Evolutionary conservation across 2,888 invertebrate species (phyloP).

Genomic region (Globia sparganii): DNA sequence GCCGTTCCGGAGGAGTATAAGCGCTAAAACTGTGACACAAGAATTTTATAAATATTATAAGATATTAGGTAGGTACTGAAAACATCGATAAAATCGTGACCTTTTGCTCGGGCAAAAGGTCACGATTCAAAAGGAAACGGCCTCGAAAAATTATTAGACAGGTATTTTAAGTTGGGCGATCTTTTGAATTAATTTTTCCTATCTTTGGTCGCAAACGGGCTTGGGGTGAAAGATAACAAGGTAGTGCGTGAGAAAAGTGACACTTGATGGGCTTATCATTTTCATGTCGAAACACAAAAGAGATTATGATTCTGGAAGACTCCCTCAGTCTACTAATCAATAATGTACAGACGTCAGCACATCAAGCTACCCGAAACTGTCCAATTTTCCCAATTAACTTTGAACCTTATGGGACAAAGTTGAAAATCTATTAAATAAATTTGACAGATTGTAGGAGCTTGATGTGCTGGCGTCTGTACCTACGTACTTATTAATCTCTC

Average conservation of each 20-base stretch:
- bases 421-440: too few species aligned
- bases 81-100: conserved; percentile 19
- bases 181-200: background rate
- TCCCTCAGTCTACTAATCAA: background rate
- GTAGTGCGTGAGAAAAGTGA: background rate
- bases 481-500: too few species aligned
- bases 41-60: too few species aligned
- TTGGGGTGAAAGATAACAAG: conserved; percentile 7
- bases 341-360: background rate
- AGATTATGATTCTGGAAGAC: background rate
- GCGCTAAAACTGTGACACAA: too few species aligned
- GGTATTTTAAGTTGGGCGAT: conserved; percentile 9
- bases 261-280: background rate
- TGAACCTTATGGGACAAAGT: too few species aligned
- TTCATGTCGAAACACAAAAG: background rate
- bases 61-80: background rate
- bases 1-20: too few species aligned
- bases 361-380: too few species aligned
- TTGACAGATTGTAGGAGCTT: too few species aligned
- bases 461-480: too few species aligned
- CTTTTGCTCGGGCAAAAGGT: conserved; percentile 8
- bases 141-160: background rate
- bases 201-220: conserved; percentile 20
- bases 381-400: too few species aligned
- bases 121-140: too few species aligned